phyloP scores from a whole-genome alignment of 1,140 invertebrate genomes.

The Drosophila ironensis region DNA sequence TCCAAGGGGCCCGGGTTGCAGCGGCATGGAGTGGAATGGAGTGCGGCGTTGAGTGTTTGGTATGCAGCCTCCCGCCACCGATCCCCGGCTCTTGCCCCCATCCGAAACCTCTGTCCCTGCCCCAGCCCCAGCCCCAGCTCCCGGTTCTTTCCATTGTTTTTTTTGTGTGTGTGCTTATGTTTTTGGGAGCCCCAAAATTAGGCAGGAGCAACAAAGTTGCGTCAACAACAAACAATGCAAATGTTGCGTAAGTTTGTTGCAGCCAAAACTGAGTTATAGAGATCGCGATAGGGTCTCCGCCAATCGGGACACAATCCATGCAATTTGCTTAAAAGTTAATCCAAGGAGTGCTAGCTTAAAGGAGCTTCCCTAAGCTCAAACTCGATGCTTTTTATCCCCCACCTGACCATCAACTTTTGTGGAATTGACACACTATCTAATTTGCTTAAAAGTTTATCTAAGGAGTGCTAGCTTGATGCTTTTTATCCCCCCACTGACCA shows the following conservation, averaged over 20 bases:
- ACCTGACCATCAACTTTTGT: too few relatives aligned
- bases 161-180: neutral
- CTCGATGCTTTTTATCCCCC: too few relatives aligned
- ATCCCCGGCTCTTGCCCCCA: too few relatives aligned
- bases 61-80: slow-evolving; percentile 59
- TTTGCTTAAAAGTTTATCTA: too few relatives aligned
- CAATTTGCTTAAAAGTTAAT: neutral
- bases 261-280: slow-evolving; percentile 3
- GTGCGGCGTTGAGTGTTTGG: slow-evolving; percentile 77
- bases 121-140: slow-evolving; percentile 1
- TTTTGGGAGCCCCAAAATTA: slow-evolving; percentile 28
- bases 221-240: slow-evolving; percentile 35
- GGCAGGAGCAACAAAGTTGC: slow-evolving; percentile 43
- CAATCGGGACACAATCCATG: neutral
- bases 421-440: too few relatives aligned
- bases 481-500: too few relatives aligned
- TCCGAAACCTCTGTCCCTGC: neutral
- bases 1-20: slow-evolving; percentile 22
- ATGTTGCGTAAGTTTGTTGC: slow-evolving; percentile 33
- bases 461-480: too few relatives aligned
- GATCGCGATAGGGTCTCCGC: slow-evolving; percentile 1
- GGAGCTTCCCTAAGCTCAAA: too few relatives aligned
- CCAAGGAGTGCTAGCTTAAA: too few relatives aligned
- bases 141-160: slow-evolving; percentile 37
- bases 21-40: slow-evolving; percentile 55